Base-by-base conservation (phyloP, 1,140 invertebrate genomes). In the Drosophila takahashii region DNA sequence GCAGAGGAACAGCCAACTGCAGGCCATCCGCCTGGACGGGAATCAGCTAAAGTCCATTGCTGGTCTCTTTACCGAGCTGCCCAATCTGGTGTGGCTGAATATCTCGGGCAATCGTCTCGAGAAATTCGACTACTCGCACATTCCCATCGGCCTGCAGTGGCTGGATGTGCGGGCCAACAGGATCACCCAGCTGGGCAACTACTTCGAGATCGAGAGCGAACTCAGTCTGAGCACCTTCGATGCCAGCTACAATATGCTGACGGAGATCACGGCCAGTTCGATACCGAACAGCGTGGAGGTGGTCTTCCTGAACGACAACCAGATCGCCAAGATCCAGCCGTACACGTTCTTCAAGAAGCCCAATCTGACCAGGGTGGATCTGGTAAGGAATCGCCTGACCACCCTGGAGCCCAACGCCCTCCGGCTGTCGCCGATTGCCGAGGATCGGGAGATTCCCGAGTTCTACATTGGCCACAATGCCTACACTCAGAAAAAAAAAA, bases 331-430 rank as follows among this genome's bases (percentile, higher is more conserved):
- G 93, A 96, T 98, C 50, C 96, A 97, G 80, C 97, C 97, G 1
- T 97, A 98, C 78, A 96, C 97, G n/a, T 98, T 98, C 92, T 96
- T 97, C 92, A 97, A 97, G 90, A 98, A 98, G 92, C 96, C 96
- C 2, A 98, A 98, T 92, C 92, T 98, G 51, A 97, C 96, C 1
- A 93, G 96, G 51, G 97, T 98, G 1, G 97, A 98, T 92, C 92
- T 98, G 39, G 96, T 95, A 75, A 95, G 96, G 42, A 98, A 98
- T 91, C 95, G 96, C 83, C 95, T 98, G 81, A 95, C 95, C 47
- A 96, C 95, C 75, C 91, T 98, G 42, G 97, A 97, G 79, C 96
- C 96, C 11, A 98, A 97, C 92, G 96, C 97, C 0, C 92, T 98
- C 52, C 93, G 97, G 50, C 95, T 98, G 89, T 97, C 96, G 56